Evolutionary conservation across 2,797 vertebrate species (phyloP), one percentile per base, ranked within the genome.

Genomic region (Salarias fasciatus): DNA sequence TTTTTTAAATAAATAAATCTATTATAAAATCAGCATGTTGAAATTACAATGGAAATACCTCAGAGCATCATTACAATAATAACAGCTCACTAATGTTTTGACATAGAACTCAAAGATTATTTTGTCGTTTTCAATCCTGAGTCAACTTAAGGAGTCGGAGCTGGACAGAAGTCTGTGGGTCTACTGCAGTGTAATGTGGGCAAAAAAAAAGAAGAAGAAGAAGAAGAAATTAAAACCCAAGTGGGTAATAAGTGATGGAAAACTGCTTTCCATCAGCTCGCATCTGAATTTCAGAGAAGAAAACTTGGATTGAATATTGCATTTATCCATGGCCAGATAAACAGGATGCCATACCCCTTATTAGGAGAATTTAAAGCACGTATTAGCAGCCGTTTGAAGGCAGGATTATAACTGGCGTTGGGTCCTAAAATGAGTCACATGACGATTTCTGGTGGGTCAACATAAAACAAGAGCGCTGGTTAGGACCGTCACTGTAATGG

Each of bases 401-500:
- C 30, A 56, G 43, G 45, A 24, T 33, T 50, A 35, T 2, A 53
- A 1, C 5, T 42, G 18, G 36, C 52, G 31, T 15, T 43, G 5
- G 52, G 48, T 65, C 11, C 31, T 36, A 49, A 55, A n/a, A 70
- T 67, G 56, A 54, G 40, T 50, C 52, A 54, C 38, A 10, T 38
- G 36, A 1, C 36, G 38, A 9, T 10, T 38, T 11, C 36, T 76
- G 57, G 61, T 55, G 47, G 49, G 40, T 74, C 46, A 36, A 58
- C 54, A 44, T 53, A 56, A 43, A 52, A 63, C 42, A 56, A 44
- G 35, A 68, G 35, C 1, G 8, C 9, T 37, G 63, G 57, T 53
- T 56, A 41, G 62, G 56, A 66, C 62, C 47, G 3, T 40, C 57
- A 77, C 72, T 74, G 65, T 60, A 70, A 60, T 43, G 46, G 56